These are phyloP conservation scores for Crossocerus cetratus DNA, from an alignment of 2,888 invertebrate genomes.

Conservation along the genomic window DNA sequence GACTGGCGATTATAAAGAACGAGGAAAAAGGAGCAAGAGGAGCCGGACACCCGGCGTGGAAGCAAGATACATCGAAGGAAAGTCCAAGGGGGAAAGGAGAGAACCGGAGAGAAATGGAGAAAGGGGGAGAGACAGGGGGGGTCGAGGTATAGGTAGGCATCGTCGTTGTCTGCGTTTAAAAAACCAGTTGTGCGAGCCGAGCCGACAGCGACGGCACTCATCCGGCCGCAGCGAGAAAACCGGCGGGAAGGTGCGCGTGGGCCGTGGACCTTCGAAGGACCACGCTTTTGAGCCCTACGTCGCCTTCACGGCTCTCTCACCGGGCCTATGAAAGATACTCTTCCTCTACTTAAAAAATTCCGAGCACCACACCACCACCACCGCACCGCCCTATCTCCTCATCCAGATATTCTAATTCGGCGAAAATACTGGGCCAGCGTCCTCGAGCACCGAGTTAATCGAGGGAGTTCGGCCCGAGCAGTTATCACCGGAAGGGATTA, in stretches of 20 bases:
- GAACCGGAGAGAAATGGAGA: conserved; percentile 38
- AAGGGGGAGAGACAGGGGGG: conserved; percentile 46
- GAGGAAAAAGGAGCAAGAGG: conserved; percentile 68
- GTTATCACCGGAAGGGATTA: conserved; percentile 7
- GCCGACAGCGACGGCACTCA: conserved; percentile 65
- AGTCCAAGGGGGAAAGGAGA: conserved; percentile 44
- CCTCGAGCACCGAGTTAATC: background rate
- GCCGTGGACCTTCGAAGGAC: conserved; percentile 69
- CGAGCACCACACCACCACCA: too few relatives aligned
- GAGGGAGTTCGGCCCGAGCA: too few relatives aligned
- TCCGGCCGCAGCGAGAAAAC: conserved; percentile 56
- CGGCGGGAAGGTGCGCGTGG: conserved; percentile 71
- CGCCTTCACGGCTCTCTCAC: conserved; percentile 24
- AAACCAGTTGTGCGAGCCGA: conserved; percentile 76
- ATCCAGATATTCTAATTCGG: background rate
- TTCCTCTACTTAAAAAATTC: conserved; percentile 1
- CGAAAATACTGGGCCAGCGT: background rate
- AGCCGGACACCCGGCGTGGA: background rate
- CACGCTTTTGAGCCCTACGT: conserved; percentile 54
- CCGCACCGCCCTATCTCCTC: too few relatives aligned
- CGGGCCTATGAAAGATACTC: conserved; percentile 24
- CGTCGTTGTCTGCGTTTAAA: conserved; percentile 74
- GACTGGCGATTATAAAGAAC: conserved; percentile 76
- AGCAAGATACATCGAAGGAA: conserved; percentile 42
- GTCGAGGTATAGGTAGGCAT: conserved; percentile 70